Percentiles rank a stretch among this genome's conserved stretches.
Evolutionary conservation across 2,888 invertebrate genomes (phyloP).

Genomic region (Formica aserva): DNA sequence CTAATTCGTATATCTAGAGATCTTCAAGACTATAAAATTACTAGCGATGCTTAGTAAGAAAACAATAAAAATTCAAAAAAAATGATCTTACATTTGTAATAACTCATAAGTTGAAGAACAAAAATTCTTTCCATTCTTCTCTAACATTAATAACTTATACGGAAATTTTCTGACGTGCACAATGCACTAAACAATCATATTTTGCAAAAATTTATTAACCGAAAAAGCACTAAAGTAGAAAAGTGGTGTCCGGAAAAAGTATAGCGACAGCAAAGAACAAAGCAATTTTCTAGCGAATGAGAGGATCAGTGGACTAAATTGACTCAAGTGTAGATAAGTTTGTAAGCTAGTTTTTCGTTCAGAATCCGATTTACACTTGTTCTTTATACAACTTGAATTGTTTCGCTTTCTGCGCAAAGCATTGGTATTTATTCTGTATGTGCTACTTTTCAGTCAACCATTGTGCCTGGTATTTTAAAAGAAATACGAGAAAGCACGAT

Average conservation of each 20-base stretch:
- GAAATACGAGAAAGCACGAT: background rate
- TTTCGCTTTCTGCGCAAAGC: background rate
- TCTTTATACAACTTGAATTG: background rate
- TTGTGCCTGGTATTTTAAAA: background rate
- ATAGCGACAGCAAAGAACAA: background rate
- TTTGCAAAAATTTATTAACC: background rate
- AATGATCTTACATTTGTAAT: background rate
- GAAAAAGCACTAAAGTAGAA: background rate
- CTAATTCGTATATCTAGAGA: background rate
- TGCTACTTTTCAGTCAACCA: background rate
- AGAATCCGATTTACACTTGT: conserved; percentile 13
- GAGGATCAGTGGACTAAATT: conserved; percentile 4
- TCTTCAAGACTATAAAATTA: background rate
- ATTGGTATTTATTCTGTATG: background rate
- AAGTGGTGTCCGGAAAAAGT: background rate
- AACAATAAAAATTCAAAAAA: background rate
- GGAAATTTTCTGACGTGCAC: background rate
- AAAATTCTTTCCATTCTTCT: background rate
- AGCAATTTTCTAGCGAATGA: background rate
- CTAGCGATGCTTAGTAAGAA: background rate
- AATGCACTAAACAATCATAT: background rate
- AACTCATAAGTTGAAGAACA: background rate
- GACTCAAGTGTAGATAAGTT: background rate
- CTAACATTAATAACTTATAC: background rate
- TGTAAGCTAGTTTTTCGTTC: conserved; percentile 20